Evolutionary conservation across 2,797 vertebrate species (phyloP).

Genomic region (Sciaenops ocellatus): DNA sequence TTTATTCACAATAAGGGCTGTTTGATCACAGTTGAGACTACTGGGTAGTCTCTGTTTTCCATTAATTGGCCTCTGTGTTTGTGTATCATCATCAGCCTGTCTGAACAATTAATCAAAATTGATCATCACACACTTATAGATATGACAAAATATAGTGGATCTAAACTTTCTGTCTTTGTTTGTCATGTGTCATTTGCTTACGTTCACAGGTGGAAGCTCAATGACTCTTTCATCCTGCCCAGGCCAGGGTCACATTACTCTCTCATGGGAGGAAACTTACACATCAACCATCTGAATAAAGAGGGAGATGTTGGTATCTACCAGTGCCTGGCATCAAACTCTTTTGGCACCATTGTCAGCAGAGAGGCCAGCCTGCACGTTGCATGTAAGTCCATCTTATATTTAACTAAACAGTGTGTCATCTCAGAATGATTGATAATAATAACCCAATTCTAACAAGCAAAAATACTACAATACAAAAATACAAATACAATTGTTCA

Average conservation of each 20-base stretch:
- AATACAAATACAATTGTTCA: background rate
- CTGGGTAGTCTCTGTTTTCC: background rate
- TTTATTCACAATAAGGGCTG: slow-evolving; percentile 37
- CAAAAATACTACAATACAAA: background rate
- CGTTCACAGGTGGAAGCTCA: slow-evolving; percentile 93
- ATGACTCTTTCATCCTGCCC: slow-evolving; percentile 89
- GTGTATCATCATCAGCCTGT: background rate
- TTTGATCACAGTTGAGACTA: slow-evolving; percentile 1
- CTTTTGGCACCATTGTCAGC: slow-evolving; percentile 93
- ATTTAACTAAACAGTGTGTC: background rate
- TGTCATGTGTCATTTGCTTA: slow-evolving; percentile 27
- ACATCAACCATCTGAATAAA: slow-evolving; percentile 92
- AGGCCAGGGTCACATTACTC: slow-evolving; percentile 90
- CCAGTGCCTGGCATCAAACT: slow-evolving; percentile 95
- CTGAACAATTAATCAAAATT: background rate
- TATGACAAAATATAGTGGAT: background rate
- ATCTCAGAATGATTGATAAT: background rate
- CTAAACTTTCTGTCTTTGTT: background rate
- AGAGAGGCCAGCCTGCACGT: slow-evolving; percentile 94
- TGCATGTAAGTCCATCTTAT: slow-evolving; percentile 90
- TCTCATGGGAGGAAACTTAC: slow-evolving; percentile 90
- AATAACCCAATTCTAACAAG: background rate
- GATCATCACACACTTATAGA: background rate
- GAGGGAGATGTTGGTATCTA: slow-evolving; percentile 91
- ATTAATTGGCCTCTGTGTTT: slow-evolving; percentile 1